Conservation (phyloP, 2,888 invertebrate genomes). For the Parnassius mnemosyne region DNA sequence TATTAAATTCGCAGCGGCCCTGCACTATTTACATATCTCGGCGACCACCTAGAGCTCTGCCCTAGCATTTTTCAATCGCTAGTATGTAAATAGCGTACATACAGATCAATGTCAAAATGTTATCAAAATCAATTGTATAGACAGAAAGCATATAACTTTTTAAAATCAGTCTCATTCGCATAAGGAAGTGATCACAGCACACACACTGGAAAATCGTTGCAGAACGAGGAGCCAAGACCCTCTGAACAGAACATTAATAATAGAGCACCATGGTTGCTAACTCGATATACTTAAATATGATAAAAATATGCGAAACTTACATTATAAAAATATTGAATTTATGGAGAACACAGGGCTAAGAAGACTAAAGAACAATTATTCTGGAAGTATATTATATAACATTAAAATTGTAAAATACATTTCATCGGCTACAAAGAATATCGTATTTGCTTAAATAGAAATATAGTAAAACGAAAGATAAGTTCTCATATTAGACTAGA, state of each 20-base stretch:
- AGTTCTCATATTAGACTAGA: constrained; percentile 68
- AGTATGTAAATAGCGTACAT: constrained; percentile 31
- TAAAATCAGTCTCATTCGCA: constrained; percentile 81
- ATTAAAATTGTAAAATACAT: constrained; percentile 46
- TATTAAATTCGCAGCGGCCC: constrained; percentile 8
- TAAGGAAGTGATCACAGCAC: constrained; percentile 80
- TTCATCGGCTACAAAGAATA: constrained; percentile 20
- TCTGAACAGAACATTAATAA: constrained; percentile 68
- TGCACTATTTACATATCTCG: constrained; percentile 28
- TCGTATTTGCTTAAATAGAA: constrained; percentile 11
- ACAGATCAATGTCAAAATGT: constrained; percentile 30
- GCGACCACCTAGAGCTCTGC: constrained; percentile 13
- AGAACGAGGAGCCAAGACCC: constrained; percentile 70
- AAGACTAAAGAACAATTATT: constrained; percentile 38
- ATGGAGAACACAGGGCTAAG: constrained; percentile 49
- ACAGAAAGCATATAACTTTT: constrained; percentile 70
- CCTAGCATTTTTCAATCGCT: constrained; percentile 4
- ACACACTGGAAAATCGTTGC: constrained; percentile 78
- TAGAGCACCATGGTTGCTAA: constrained; percentile 75
- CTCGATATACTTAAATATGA: constrained; percentile 67
- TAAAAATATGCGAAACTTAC: constrained; percentile 58
- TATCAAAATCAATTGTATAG: constrained; percentile 60
- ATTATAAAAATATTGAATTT: constrained; percentile 57
- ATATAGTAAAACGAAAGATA: constrained; percentile 47
- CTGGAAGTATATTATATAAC: constrained; percentile 50